Evolutionary conservation across 2,797 vertebrate genomes (phyloP).

Genomic region (Microhierax caerulescens): DNA sequence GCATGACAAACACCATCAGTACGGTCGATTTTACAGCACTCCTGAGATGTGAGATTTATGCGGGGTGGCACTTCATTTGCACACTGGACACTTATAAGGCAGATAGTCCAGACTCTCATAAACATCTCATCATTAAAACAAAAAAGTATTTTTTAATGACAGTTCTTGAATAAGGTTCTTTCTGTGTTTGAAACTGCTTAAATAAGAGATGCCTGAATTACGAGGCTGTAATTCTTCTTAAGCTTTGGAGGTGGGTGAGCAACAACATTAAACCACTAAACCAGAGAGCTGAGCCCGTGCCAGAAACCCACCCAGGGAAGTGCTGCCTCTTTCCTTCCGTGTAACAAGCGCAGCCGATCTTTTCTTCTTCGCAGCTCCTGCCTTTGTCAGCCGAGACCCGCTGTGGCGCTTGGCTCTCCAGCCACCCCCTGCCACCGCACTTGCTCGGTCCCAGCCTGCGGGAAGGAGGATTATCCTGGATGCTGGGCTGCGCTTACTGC

Average conservation of each 20-base stretch:
- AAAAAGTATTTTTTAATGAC: conserved; percentile 23
- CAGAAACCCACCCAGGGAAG: background rate
- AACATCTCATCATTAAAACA: conserved; percentile 48
- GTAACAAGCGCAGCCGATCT: background rate
- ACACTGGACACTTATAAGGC: conserved; percentile 25
- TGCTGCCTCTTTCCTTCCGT: background rate
- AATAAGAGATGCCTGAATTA: conserved; percentile 43
- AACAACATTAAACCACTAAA: background rate
- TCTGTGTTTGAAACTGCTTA: conserved; percentile 46
- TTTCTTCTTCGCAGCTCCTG: background rate
- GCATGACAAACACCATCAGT: fast-evolving
- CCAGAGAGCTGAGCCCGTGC: background rate
- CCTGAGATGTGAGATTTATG: background rate
- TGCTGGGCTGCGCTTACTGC: no score
- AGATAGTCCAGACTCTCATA: conserved; percentile 50
- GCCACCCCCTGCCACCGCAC: background rate
- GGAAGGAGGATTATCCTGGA: background rate
- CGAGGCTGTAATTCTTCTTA: background rate
- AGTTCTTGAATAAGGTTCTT: conserved; percentile 34
- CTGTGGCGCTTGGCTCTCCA: fast-evolving
- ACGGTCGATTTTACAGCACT: background rate
- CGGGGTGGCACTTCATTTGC: conserved; percentile 16
- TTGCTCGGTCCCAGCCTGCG: background rate
- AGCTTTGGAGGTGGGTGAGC: background rate
- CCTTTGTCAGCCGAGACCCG: background rate